These are phyloP conservation scores for Tenthredo mesomela DNA, from an alignment of 2,888 invertebrate species.

Conservation along the genomic window DNA sequence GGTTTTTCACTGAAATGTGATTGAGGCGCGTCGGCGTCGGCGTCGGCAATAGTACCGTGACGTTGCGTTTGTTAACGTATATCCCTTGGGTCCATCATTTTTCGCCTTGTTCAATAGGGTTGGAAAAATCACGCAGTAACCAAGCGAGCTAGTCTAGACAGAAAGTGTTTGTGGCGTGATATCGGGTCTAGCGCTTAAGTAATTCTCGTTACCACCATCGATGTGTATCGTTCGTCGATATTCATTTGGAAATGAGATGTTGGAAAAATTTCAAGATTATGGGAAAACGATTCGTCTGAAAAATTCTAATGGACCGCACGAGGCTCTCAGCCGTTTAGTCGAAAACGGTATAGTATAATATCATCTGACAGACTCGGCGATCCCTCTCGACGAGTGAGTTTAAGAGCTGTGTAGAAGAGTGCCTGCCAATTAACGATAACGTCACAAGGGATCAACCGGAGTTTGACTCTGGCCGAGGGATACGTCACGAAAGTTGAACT, in stretches of 20 bases:
- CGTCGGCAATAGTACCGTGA: neutral
- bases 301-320: neutral
- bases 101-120: neutral
- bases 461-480: conserved; percentile 53
- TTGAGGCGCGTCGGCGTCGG: conserved; percentile 8
- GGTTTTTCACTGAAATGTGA: conserved; percentile 28
- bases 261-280: neutral
- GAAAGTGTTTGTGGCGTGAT: neutral
- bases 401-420: conserved; percentile 63
- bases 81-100: conserved; percentile 6
- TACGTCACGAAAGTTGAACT: conserved; percentile 1
- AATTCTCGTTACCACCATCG: neutral
- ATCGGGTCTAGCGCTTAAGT: neutral
- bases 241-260: neutral
- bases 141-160: neutral
- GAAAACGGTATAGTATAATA: neutral
- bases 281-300: neutral
- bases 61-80: conserved; percentile 11
- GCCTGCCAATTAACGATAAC: conserved; percentile 69
- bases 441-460: conserved; percentile 52
- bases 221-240: neutral
- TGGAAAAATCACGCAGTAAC: neutral
- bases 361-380: conserved; percentile 49
- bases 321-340: neutral
- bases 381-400: conserved; percentile 69